Conservation (phyloP, 2,888 invertebrate genomes). For the Pterostichus niger region DNA sequence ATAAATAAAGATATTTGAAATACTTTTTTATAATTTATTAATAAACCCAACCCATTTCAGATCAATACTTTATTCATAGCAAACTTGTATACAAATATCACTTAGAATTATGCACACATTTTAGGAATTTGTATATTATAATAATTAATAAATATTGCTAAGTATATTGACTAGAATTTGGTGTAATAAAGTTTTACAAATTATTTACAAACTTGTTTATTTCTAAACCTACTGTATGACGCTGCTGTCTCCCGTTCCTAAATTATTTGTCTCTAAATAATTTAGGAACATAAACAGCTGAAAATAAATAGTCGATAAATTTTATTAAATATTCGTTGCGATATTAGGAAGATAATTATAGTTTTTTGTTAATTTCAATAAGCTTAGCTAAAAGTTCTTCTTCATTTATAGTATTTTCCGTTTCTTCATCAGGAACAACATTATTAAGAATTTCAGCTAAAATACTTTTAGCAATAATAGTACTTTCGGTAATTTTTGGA, state of each 20-base stretch:
- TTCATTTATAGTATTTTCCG: not conserved
- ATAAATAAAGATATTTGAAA: slow-evolving; percentile 65
- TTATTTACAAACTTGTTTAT: not conserved
- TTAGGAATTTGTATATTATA: slow-evolving; percentile 10
- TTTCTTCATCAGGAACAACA: slow-evolving; percentile 34
- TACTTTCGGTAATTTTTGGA: slow-evolving; percentile 49
- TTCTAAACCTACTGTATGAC: not conserved
- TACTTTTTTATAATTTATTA: slow-evolving; percentile 47
- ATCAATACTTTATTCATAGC: slow-evolving; percentile 24
- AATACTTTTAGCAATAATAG: slow-evolving; percentile 33
- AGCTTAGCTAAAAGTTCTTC: not conserved
- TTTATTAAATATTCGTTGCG: slow-evolving; percentile 20
- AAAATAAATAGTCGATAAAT: too few relatives aligned
- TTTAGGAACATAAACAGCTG: not conserved
- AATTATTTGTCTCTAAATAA: too few relatives aligned
- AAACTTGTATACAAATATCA: slow-evolving; percentile 30
- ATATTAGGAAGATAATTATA: not conserved
- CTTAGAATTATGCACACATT: not conserved
- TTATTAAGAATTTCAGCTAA: slow-evolving; percentile 47
- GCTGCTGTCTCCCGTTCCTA: too few relatives aligned
- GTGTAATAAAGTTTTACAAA: slow-evolving; percentile 35
- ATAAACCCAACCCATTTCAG: slow-evolving; percentile 26
- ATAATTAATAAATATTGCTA: not conserved
- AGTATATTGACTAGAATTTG: slow-evolving; percentile 21
- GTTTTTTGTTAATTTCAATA: too few relatives aligned